Percentiles rank a stretch among this genome's conserved stretches.
Evolutionary conservation across 2,888 invertebrate species (phyloP).

Genomic region (Pristionchus japonicus): DNA sequence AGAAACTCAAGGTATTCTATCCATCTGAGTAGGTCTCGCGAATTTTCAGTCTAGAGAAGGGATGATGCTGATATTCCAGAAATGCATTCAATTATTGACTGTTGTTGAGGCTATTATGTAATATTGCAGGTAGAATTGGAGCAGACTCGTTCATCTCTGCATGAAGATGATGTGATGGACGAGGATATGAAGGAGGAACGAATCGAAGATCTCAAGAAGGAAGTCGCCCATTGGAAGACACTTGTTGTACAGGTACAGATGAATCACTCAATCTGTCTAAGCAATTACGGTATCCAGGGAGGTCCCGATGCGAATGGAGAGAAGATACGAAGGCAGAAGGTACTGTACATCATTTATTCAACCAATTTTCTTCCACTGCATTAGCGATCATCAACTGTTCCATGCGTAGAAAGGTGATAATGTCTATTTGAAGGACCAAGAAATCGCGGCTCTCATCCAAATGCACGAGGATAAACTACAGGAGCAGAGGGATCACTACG

Average conservation of each 20-base stretch:
- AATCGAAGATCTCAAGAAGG: slow-evolving; percentile 50
- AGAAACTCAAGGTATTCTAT: slow-evolving; percentile 64
- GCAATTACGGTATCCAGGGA: neutral
- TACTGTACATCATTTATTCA: neutral
- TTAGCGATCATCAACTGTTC: neutral
- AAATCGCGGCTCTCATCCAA: slow-evolving; percentile 40
- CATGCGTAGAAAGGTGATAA: neutral
- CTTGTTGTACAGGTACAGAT: slow-evolving; percentile 34
- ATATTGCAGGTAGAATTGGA: slow-evolving; percentile 42
- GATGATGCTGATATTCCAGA: too few species aligned
- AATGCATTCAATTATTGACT: too few species aligned
- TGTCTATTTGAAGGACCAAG: slow-evolving; percentile 26
- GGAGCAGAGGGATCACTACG: slow-evolving; percentile 63
- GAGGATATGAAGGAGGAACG: slow-evolving; percentile 34
- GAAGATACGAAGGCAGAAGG: slow-evolving; percentile 53
- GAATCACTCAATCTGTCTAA: neutral
- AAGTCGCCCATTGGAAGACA: slow-evolving; percentile 58
- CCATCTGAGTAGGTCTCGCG: neutral
- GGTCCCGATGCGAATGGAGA: slow-evolving; percentile 51
- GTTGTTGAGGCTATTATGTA: too few species aligned
- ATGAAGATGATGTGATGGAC: slow-evolving; percentile 48
- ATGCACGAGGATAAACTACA: slow-evolving; percentile 58
- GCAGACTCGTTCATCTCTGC: slow-evolving; percentile 9
- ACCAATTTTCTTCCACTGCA: neutral
- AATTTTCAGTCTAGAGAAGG: neutral